Base-by-base conservation (phyloP, 2,888 invertebrate genomes). In the Eupithecia subfuscata region DNA sequence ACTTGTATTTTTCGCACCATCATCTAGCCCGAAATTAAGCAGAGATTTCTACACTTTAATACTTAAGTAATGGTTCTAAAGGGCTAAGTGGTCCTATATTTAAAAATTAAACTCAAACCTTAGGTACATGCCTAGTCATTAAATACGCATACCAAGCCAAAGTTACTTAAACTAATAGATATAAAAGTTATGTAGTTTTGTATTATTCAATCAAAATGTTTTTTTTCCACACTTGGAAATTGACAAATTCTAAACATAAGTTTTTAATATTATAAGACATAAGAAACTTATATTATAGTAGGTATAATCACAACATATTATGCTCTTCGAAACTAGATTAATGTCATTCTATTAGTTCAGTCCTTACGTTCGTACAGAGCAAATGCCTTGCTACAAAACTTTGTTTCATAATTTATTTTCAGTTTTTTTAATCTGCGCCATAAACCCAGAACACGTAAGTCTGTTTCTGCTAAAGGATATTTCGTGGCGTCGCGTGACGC, bases 401-500 rank as follows among this genome's bases (percentile, higher is more conserved):
- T 3, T 12, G 60, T 12, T 60, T 25, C 60, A 60, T 37, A 40
- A 64, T 64, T 67, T 74, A 52, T 52, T 72, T 48, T 67, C 30
- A 63, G 43, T 40, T 68, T 68, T 43, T 43, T 18, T 68, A 68
- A 68, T 68, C 68, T 43, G 43, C 22, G 16, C 68, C 7, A 43
- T 68, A 70, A 70, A 73, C 68, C 40, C 43, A 18, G 43, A 73
- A 69, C 75, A 75, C 75, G 73, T 72, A 67, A 34, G 65, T 71
- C 69, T 43, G 69, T 68, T 63, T 63, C 68, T 69, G 25, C 65
- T 76, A 78, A 78, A 52, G 76, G 70, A 70, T 78, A 78, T 81
- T 81, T 81, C 69, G 79, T 80, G 69, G 73, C 52, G 80, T 82
- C 67, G 82, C 82, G 82, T 82, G 82, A 76, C 79, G 70, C 60